These are phyloP conservation scores for Aleadryas rufinucha DNA, from an alignment of 2,113 vertebrate genomes.

Conservation along the genomic window DNA sequence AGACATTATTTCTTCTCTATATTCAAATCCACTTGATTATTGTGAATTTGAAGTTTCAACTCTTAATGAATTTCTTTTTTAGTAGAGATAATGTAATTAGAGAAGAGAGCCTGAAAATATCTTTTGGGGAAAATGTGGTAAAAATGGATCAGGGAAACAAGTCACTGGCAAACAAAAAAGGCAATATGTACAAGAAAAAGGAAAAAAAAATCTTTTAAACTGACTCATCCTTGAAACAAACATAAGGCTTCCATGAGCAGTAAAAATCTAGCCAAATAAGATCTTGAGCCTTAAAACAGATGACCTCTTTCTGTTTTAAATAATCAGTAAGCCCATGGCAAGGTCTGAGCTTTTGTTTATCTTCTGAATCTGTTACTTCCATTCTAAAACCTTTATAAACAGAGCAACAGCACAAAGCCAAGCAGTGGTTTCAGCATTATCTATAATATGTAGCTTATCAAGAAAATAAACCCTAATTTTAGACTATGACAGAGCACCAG, in stretches of 20 bases:
- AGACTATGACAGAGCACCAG: neutral
- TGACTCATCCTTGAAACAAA: neutral
- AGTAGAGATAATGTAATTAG: neutral
- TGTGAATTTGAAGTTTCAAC: neutral
- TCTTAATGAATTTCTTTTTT: neutral
- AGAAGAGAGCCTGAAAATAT: neutral
- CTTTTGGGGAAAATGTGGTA: neutral
- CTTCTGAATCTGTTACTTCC: neutral
- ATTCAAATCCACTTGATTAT: neutral
- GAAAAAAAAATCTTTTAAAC: neutral
- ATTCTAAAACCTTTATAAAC: neutral
- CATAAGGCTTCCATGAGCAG: neutral
- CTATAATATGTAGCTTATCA: neutral
- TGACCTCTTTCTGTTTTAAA: neutral
- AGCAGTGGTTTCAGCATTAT: neutral
- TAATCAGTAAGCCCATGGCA: neutral
- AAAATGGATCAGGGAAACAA: neutral
- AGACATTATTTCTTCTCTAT: neutral
- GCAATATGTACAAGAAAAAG: neutral
- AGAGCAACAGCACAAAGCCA: neutral
- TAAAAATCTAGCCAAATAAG: neutral
- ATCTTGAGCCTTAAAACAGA: neutral
- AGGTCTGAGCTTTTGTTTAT: neutral
- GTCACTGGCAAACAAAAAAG: neutral
- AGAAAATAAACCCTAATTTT: conserved; percentile 3